Base-by-base conservation (phyloP, 2,797 vertebrate species). In the Arnoldichthys spilopterus region DNA sequence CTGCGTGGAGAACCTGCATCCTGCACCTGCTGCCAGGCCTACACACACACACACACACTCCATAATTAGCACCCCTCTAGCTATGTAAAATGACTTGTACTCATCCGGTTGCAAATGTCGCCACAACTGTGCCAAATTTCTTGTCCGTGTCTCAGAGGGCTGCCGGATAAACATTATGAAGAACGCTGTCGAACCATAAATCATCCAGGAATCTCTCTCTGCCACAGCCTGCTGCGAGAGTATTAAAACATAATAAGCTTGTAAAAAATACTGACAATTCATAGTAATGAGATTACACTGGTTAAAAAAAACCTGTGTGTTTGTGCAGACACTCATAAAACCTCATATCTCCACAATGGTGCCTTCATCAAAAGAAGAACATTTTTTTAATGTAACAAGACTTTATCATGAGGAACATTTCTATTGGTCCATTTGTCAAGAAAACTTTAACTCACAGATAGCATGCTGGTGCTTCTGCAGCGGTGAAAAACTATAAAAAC, bases 1-100 rank as follows among this genome's bases (percentile, higher is more conserved):
- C 80, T 63, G 72, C 74, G 81, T 30, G 40, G 72, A 30, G 58
- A 83, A 87, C 87, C 86, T 85, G 87, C 86, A 84, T 69, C 69
- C 79, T 84, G 84, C 88, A 87, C 87, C 87, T 88, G 88, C 88
- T 83, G 78, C 79, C 64, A 68, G 24, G 28, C 20, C 70, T 9
- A 34, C 37, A 58, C 47, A 58, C 72, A 76, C 54, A 56, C 18
- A 70, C 56, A 30, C 70, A 37, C 73, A 59, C 61, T 40, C 26
- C 62, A 51, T 78, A 81, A 78, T 81, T 76, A 74, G 54, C 70
- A 80, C 43, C 70, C 78, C 77, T 77, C 59, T 40, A 80, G 77
- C 77, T 61, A 85, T 77, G 24, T 61, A 71, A 43, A 68, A 73
- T 72, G 76, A 77, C 58, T 74, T 76, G 61, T 71, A 69, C 49